These are phyloP conservation scores for Leuciscus waleckii DNA, from an alignment of 2,797 vertebrate genomes.

Conservation along the genomic window DNA sequence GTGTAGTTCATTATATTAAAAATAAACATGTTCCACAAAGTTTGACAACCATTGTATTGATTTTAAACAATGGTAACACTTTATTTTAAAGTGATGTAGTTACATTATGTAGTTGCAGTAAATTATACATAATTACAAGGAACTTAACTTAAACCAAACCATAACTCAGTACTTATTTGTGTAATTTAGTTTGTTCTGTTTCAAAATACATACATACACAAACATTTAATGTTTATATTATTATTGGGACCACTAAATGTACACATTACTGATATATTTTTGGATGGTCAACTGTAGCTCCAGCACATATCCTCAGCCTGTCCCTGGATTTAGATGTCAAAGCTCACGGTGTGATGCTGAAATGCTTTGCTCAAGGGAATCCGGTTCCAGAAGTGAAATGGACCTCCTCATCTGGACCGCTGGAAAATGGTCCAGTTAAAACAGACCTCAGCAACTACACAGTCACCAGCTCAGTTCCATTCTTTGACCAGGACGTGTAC, in stretches of 20 bases:
- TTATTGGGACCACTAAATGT: neutral
- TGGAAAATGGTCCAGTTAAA: neutral
- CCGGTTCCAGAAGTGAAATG: constrained; percentile 46
- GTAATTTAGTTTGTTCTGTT: neutral
- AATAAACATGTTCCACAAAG: neutral
- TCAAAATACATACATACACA: neutral
- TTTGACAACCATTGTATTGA: neutral
- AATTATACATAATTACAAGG: neutral
- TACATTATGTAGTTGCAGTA: neutral
- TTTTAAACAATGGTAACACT: neutral
- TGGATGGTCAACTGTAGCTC: constrained; percentile 31
- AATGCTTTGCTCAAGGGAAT: constrained; percentile 45
- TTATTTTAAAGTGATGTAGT: neutral
- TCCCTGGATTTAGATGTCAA: neutral
- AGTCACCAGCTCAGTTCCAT: neutral
- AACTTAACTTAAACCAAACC: neutral
- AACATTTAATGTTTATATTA: neutral
- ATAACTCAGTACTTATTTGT: neutral
- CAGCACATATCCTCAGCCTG: constrained; percentile 41
- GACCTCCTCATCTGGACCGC: constrained; percentile 1
- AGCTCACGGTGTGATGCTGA: constrained; percentile 2
- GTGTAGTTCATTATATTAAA: neutral
- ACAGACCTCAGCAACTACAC: neutral
- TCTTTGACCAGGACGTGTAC: constrained; percentile 10
- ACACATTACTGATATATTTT: neutral